A percentile compares a stretch with the other conserved stretches of the same genome.
Evolutionary conservation across 2,888 invertebrate genomes (phyloP).

Genomic region (Netelia melanura): DNA sequence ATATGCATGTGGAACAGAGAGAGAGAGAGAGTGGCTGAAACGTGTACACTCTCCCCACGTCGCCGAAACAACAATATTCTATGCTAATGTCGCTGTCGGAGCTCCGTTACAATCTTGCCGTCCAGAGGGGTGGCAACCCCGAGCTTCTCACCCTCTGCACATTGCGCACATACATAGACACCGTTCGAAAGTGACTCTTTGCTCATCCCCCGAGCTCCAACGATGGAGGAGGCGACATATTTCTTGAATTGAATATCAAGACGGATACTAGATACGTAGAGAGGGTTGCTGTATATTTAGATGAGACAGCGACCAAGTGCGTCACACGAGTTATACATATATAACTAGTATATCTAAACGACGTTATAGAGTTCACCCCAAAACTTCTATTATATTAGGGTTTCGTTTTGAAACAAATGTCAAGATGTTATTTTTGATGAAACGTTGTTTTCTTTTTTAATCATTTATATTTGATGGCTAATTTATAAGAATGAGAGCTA

Average conservation of each 20-base stretch:
- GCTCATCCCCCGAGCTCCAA: slow-evolving; percentile 24
- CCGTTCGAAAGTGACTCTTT: slow-evolving; percentile 55
- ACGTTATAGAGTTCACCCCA: too few species aligned
- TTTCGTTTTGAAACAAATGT: too few species aligned
- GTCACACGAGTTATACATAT: background rate
- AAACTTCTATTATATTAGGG: too few species aligned
- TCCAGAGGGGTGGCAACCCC: slow-evolving; percentile 64
- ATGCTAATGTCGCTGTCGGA: slow-evolving; percentile 76
- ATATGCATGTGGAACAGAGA: slow-evolving; percentile 61
- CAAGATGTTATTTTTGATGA: too few species aligned
- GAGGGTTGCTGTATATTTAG: background rate
- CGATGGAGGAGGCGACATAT: slow-evolving; percentile 59
- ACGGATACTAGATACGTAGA: slow-evolving; percentile 13
- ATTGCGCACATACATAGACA: slow-evolving; percentile 29
- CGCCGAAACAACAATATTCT: slow-evolving; percentile 74
- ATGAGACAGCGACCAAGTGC: slow-evolving; percentile 5
- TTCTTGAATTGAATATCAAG: slow-evolving; percentile 68
- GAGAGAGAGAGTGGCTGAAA: slow-evolving; percentile 44
- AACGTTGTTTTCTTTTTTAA: too few species aligned
- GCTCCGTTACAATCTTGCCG: slow-evolving; percentile 78
- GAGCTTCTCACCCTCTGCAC: slow-evolving; percentile 55
- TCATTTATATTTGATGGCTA: background rate
- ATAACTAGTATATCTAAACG: background rate
- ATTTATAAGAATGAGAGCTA: slow-evolving; percentile 3
- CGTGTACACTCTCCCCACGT: slow-evolving; percentile 66